Base-by-base conservation (phyloP, 1,140 invertebrate genomes). In the Conus ventricosus region DNA sequence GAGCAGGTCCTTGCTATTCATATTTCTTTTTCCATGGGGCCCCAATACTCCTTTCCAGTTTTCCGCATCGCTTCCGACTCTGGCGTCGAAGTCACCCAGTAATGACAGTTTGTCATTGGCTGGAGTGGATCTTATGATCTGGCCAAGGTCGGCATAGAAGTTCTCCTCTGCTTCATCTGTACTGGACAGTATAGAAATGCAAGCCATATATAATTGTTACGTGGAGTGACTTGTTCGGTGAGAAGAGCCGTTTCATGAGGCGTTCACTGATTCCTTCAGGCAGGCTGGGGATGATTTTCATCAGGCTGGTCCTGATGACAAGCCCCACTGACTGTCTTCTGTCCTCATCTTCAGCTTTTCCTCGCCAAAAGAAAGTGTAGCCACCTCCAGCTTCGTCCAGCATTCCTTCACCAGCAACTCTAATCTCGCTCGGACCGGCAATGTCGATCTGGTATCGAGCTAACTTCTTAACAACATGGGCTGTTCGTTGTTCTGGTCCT, bases 321-420 rank as follows among this genome's bases (percentile, higher is more conserved):
- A 90, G 84, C 6, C 89, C 86, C 17, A 90, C 87, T 63, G 76
- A 67, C 60, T 76, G 71, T 23, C 60, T 82, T 25, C 84, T 83
- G 15, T 75, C 57, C 51, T 89, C 90, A 25, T 60, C 53, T 75
- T 27, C 13, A n/a, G 51, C 17, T 76, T 80, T 85, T 23, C 85
- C 88, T 51, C 71, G 88, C 85, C 71, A 89, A 57, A 89, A 89
- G 84, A 88, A 90, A 54, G 86, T 89, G 81, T 90, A 87, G 0
- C 88, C 88, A 27, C 78, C 27, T 23, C 54, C 51, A 75, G 15
- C 13, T 55, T 89, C 80, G 20, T 23, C 87, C 7, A 89, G 39
- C 20, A 81, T n/a, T 6, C 71, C 87, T 86, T 90, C 89, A 51
- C 71, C 87, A 10, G 87, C 67, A 23, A 80, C 54, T 63, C 87